Percentiles rank a stretch among this genome's conserved stretches.
phyloP scores from a whole-genome alignment of 2,797 vertebrate genomes.

The Lacerta bilineata region DNA sequence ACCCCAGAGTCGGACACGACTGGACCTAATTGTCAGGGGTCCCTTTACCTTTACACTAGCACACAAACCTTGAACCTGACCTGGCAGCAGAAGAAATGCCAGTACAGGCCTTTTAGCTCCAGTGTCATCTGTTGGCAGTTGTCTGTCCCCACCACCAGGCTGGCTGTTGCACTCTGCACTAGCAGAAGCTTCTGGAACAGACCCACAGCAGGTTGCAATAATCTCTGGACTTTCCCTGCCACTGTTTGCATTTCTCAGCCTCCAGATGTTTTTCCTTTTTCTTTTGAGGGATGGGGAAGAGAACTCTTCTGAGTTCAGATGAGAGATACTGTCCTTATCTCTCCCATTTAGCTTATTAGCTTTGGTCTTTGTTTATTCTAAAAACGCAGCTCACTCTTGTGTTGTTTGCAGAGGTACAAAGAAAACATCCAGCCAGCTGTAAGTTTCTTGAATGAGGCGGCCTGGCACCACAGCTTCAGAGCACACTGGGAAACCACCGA shows the following conservation, averaged over 20 bases:
- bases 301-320: constrained; percentile 33
- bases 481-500: constrained; percentile 74
- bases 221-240: constrained; percentile 24
- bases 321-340: constrained; percentile 46
- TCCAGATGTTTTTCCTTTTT: neutral
- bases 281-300: neutral
- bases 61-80: no score
- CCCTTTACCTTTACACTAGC: no score
- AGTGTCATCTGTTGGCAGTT: neutral
- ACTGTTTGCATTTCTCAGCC: constrained; percentile 27
- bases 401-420: constrained; percentile 70
- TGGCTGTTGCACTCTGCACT: neutral
- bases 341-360: constrained; percentile 23
- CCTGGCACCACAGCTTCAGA: constrained; percentile 70
- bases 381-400: constrained; percentile 60
- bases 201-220: neutral
- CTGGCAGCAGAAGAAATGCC: neutral
- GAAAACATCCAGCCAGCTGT: constrained; percentile 61
- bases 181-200: no score
- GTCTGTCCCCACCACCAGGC: neutral
- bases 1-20: no score
- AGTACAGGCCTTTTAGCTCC: no score
- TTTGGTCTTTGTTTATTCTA: constrained; percentile 67
- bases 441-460: constrained; percentile 65
- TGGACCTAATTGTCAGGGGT: no score